These are phyloP conservation scores for Sycophaga agraensis DNA, from an alignment of 1,140 invertebrate genomes.

Conservation along the genomic window DNA sequence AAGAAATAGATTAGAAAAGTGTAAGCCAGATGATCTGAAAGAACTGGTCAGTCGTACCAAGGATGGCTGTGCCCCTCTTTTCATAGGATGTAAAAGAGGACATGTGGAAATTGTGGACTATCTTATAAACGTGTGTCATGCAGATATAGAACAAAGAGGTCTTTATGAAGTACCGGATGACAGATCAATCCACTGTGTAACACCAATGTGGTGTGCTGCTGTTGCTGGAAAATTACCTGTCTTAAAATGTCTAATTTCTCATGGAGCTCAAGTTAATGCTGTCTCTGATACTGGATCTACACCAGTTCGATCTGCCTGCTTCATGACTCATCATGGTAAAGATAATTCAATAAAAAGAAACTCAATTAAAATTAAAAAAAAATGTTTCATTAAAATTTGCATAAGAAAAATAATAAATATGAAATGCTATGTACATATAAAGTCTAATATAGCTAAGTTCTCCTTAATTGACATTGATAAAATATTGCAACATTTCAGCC, in stretches of 20 bases:
- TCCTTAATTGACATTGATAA: constrained; percentile 29
- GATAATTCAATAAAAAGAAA: too few relatives aligned
- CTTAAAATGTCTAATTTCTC: constrained; percentile 74
- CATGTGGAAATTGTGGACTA: constrained; percentile 88
- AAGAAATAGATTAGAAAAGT: constrained; percentile 66
- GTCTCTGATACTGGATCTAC: constrained; percentile 88
- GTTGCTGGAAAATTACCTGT: constrained; percentile 82
- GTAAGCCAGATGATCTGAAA: constrained; percentile 60
- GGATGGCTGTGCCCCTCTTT: constrained; percentile 83
- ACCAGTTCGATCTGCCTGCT: constrained; percentile 86
- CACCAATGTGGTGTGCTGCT: constrained; percentile 90
- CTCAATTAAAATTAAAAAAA: neutral
- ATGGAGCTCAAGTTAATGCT: constrained; percentile 82
- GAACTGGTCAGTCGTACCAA: constrained; percentile 67
- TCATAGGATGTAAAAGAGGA: constrained; percentile 82
- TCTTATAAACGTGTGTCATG: constrained; percentile 77
- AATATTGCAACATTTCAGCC: constrained; percentile 5
- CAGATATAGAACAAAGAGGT: constrained; percentile 83
- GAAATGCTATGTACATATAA: too few relatives aligned
- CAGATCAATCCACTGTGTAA: constrained; percentile 77
- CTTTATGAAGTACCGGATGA: constrained; percentile 73
- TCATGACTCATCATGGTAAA: constrained; percentile 83
- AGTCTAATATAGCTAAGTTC: too few relatives aligned
- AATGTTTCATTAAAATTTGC: constrained; percentile 3
- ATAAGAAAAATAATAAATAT: neutral